phyloP scores from a whole-genome alignment of 2,888 invertebrate genomes.

The Acleris holmiana region DNA sequence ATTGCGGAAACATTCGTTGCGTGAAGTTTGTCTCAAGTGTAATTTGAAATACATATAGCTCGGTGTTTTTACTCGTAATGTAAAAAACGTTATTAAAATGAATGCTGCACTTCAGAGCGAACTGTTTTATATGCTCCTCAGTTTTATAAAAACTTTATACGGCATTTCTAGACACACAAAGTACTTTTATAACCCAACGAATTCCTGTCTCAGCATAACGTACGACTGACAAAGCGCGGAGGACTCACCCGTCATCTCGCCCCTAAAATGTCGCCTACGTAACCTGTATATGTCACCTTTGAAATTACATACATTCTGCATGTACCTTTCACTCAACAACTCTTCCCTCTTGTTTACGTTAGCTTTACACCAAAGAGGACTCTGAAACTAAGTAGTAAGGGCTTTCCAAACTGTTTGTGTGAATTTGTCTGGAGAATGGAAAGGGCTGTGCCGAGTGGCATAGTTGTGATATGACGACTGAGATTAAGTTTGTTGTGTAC shows the following conservation, averaged over 20 bases:
- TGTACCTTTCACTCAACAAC: constrained; percentile 27
- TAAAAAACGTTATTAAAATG: not conserved
- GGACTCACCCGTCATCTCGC: constrained; percentile 4
- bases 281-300: constrained; percentile 32
- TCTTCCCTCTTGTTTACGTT: not conserved
- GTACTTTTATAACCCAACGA: constrained; percentile 34
- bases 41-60: no score
- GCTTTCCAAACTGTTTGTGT: not conserved
- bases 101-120: not conserved
- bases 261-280: constrained; percentile 23
- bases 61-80: no score
- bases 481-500: constrained; percentile 26
- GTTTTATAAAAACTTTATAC: not conserved
- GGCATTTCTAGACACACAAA: constrained; percentile 18
- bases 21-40: no score
- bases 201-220: constrained; percentile 20
- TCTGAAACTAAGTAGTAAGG: not conserved
- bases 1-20: not conserved
- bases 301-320: constrained; percentile 35
- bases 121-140: not conserved
- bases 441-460: constrained; percentile 19
- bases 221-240: constrained; percentile 10
- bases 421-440: constrained; percentile 6
- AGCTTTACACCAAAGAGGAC: constrained; percentile 2
- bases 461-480: constrained; percentile 32